Evolutionary conservation across 2,888 invertebrate genomes (phyloP), one percentile per base, ranked within the genome.

Genomic region (Phyllotreta striolata): DNA sequence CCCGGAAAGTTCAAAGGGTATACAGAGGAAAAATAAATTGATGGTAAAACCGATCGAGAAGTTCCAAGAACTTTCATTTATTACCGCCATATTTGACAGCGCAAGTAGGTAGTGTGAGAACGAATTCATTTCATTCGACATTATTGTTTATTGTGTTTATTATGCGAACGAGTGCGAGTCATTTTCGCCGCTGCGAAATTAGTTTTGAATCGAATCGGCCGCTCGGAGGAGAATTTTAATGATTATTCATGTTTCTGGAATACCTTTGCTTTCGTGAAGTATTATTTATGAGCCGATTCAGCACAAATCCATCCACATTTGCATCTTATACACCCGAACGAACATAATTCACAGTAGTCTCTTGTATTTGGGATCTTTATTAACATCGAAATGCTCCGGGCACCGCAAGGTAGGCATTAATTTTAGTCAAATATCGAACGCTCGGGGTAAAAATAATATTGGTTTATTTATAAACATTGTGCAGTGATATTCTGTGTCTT

Each of bases 261-360:
- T 35, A 59, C 51, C 59, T 41, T 37, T 43, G 43, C 43, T 59
- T 43, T 38, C 41, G 34, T 37, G 47, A 51, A 59, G 52, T 59
- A 59, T 59, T 59, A 59, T 59, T 59, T 59, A 59, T 59, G 43
- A 59, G 59, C 35, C 52, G 43, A 59, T 59, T 59, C 59, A 59
- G 59, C 59, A 52, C 35, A 43, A 52, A 35, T 52, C 43, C 37
- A 9, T 52, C 43, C 37, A 9, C 43, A 59, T 59, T 59, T 52
- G 41, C 59, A 59, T 59, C 59, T 59, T 59, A 58, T 52, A 51
- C 34, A 24, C 43, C 43, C 52, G 51, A 13, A 40, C 51, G 12
- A 51, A 52, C 34, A 43, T 52, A 51, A 52, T 59, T 52, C 43
- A 51, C 1, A 24, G 10, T 34, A 59, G 43, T 51, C 24, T 24